Evolutionary conservation across 2,797 vertebrate genomes (phyloP), one percentile per base, ranked within the genome.

Genomic region (Gila robusta): DNA sequence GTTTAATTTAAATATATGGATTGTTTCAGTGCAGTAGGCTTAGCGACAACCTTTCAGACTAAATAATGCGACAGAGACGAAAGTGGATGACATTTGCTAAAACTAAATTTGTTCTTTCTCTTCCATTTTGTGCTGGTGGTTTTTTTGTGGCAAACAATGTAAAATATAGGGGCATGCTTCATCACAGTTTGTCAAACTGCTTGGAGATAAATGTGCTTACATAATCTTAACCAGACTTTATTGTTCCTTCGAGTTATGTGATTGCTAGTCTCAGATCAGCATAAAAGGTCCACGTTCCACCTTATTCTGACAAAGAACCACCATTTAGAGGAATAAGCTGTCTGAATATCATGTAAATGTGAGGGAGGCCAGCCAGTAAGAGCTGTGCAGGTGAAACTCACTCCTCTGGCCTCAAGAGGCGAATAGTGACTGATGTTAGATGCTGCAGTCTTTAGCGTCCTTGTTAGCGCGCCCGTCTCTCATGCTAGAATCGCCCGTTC

Each of bases 1-100:
- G 11, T 82, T 82, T 76, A 69, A 87, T 86, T 89, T 85, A 79
- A 87, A 89, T 74, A 83, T 78, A 86, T 81, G 82, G 79, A 87
- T 87, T 83, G 86, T 88, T 86, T 88, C 54, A 23, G 79, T 64
- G 69, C 66, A 79, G 81, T 69, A 56, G 78, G 82, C 52, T 32
- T 49, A 67, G 72, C 23, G 47, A 62, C 73, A 82, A 83, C 79
- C 82, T 87, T 81, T 88, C 44, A 28, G 56, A 74, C 23, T 66
- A 78, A 35, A 56, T 83, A 69, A 80, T 77, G 72, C 19, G 5
- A 47, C 78, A 11, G 32, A 81, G 74, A 72, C 26, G 62, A 70
- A 76, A 84, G 59, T 69, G 37, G 62, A 74, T 59, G 69, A 64
- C 12, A 56, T 73, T 70, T 73, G 54, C 52, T 49, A 39, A 67